Conservation (phyloP, 2,113 vertebrate species). For the Apodemus sylvaticus region DNA sequence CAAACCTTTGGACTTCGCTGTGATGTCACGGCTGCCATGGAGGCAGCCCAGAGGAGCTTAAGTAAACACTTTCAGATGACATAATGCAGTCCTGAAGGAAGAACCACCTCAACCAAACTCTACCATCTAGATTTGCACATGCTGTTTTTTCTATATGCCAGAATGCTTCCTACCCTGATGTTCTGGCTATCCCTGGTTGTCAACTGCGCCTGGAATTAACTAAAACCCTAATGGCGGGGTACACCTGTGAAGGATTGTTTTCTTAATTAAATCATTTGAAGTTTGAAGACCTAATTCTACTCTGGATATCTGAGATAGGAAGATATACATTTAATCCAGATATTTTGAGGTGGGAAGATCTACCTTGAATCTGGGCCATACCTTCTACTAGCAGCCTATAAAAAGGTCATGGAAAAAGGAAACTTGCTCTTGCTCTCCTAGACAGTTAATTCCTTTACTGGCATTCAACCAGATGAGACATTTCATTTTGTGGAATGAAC, state of each 20-base stretch:
- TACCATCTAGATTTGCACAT: conserved; percentile 45
- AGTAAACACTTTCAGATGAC: conserved; percentile 74
- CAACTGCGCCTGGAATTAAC: not conserved
- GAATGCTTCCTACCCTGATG: conserved; percentile 33
- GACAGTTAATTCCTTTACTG: not conserved
- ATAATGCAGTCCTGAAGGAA: conserved; percentile 55
- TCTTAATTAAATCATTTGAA: not conserved
- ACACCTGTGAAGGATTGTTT: not conserved
- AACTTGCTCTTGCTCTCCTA: not conserved
- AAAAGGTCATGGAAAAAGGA: not conserved
- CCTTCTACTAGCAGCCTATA: not conserved
- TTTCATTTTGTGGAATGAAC: not conserved
- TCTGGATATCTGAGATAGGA: not conserved
- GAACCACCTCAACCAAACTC: conserved; percentile 16
- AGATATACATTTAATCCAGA: not conserved
- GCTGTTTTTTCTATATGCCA: conserved; percentile 50
- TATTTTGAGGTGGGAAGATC: not conserved
- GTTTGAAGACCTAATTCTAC: not conserved
- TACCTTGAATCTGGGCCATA: not conserved
- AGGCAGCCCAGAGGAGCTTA: conserved; percentile 74
- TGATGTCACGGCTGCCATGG: conserved; percentile 76
- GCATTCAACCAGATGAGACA: not conserved
- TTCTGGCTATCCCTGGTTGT: not conserved
- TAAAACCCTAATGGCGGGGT: not conserved
- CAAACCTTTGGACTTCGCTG: conserved; percentile 49